phyloP scores from a whole-genome alignment of 2,113 vertebrate genomes.

The Coptodon rendalli region DNA sequence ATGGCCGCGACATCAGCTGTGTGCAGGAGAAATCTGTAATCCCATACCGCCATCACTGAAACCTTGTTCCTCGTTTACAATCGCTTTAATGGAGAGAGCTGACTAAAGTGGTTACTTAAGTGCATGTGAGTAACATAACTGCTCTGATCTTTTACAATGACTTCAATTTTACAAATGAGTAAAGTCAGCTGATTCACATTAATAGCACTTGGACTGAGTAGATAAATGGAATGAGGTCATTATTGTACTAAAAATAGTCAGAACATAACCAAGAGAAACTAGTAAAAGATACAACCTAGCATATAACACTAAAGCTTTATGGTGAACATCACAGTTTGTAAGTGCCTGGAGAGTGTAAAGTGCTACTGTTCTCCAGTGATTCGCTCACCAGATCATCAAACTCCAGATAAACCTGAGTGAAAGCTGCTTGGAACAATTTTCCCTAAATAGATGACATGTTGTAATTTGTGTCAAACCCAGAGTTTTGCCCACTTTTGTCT shows the following conservation, averaged over 20 bases:
- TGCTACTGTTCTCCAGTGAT: neutral
- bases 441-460: neutral
- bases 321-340: neutral
- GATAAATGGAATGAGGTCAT: neutral
- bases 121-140: neutral
- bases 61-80: neutral
- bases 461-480: neutral
- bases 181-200: neutral
- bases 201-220: neutral
- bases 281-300: neutral
- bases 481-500: neutral
- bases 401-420: neutral
- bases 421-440: neutral
- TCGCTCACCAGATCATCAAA: neutral
- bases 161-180: neutral
- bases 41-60: neutral
- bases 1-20: neutral
- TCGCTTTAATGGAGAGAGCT: neutral
- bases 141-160: neutral
- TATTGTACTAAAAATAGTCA: neutral
- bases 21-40: neutral
- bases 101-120: neutral
- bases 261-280: neutral
- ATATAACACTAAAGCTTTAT: neutral
- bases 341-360: neutral